Base-by-base conservation (phyloP, 2,888 invertebrate species). In the Carabus problematicus region DNA sequence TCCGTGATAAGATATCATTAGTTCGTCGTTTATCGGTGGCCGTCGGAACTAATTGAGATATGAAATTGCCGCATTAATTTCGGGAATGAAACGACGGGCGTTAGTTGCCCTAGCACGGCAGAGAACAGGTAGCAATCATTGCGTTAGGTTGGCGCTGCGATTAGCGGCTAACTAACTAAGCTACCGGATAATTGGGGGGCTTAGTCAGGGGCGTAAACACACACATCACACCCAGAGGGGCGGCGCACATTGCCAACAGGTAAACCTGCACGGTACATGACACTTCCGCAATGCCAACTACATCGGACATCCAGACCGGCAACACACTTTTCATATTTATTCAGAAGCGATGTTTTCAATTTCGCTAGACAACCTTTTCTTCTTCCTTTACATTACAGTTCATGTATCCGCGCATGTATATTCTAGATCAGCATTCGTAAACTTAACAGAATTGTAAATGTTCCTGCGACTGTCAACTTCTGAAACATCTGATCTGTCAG, bases 121-220 rank as follows among this genome's bases (percentile, higher is more conserved):
- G 77, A 76, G 78, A 79, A 80, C 80, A 80, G 80, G 80, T 80
- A 80, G 80, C 80, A 79, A 80, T 80, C 80, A 80, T 69, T 69
- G 62, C 69, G 69, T 62, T 69, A 69, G 61, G 62, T 56, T 55
- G 69, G 62, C 69, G 60, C 61, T n/a, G 62, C 69, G 69, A 69
- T 69, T 69, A 69, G 69, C 62, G 69, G 76, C 77, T 80, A 79
- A 79, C 79, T 79, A 79, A 79, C 78, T 77, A 77, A 61, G 79
- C 80, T 80, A 80, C 80, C 75, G 80, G 80, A 80, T 80, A 80
- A 80, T 80, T 80, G 78, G 78, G 79, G 80, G 80, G 77, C n/a
- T 79, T 76, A 78, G 78, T 77, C 77, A 79, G 79, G 79, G 80
- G 80, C 80, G 80, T 80, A 79, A 79, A 69, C 69, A 56, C 54